phyloP scores from a whole-genome alignment of 2,113 vertebrate genomes.

The Montifringilla adamsi region DNA sequence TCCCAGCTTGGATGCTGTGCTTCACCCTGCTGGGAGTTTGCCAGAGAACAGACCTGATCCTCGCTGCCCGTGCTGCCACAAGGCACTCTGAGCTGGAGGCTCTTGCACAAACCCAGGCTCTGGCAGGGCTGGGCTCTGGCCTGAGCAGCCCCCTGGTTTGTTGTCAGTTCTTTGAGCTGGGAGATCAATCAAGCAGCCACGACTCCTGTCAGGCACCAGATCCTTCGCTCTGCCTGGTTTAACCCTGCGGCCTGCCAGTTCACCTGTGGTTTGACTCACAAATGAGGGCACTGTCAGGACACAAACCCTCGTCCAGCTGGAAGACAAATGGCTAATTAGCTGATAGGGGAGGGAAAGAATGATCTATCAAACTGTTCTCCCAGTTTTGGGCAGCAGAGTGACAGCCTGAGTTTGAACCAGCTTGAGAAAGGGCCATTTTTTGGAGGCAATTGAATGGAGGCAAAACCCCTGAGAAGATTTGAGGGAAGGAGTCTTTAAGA shows the following conservation, averaged over 20 bases:
- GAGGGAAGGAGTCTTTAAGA: not conserved
- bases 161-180: not conserved
- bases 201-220: not conserved
- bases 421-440: not conserved
- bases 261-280: not conserved
- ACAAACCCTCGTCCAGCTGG: too few species aligned
- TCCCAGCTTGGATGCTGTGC: not conserved
- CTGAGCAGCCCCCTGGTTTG: not conserved
- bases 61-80: not conserved
- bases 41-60: not conserved
- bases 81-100: accelerated
- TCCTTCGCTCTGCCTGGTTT: not conserved
- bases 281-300: not conserved
- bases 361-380: not conserved
- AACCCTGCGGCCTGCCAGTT: not conserved
- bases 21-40: not conserved
- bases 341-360: not conserved
- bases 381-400: not conserved
- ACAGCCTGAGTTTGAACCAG: not conserved
- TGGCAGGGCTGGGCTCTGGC: not conserved
- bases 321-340: not conserved
- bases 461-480: not conserved
- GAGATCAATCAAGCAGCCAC: not conserved
- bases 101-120: not conserved
- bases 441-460: not conserved